A percentile compares a stretch with the other conserved stretches of the same genome.
These are phyloP conservation scores for Capitella teleta DNA, from an alignment of 1,140 invertebrate genomes.

Conservation along the genomic window DNA sequence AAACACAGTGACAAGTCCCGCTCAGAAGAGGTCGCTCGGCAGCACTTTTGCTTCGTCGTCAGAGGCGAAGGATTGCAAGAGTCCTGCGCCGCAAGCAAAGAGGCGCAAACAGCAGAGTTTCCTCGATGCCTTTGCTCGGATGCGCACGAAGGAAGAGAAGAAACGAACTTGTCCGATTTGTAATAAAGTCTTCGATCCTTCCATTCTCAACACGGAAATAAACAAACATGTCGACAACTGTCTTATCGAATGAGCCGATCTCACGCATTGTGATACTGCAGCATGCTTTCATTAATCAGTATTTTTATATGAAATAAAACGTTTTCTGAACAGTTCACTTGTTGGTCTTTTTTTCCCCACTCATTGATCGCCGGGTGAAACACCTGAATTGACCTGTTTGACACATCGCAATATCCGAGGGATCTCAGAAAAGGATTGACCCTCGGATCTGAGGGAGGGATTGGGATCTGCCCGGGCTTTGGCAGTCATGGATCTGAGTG, in stretches of 20 bases:
- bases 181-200: slow-evolving; percentile 18
- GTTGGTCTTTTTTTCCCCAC: too few relatives aligned
- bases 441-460: too few relatives aligned
- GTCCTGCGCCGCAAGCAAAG: background rate
- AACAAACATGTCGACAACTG: slow-evolving; percentile 33
- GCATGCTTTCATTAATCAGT: too few relatives aligned
- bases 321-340: too few relatives aligned
- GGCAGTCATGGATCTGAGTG: too few relatives aligned
- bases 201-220: slow-evolving; percentile 21
- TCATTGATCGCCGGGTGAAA: too few relatives aligned
- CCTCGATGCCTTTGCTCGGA: background rate
- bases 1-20: background rate
- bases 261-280: too few relatives aligned
- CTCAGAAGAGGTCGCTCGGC: background rate
- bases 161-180: slow-evolving; percentile 24
- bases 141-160: background rate
- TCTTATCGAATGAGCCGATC: slow-evolving; percentile 29
- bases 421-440: too few relatives aligned
- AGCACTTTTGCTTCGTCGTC: background rate
- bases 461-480: too few relatives aligned
- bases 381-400: too few relatives aligned
- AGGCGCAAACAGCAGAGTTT: slow-evolving; percentile 9
- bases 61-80: background rate
- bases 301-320: too few relatives aligned
- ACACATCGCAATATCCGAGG: too few relatives aligned